These are phyloP conservation scores for Eugnorisma glareosa DNA, from an alignment of 2,888 invertebrate species.

Conservation along the genomic window DNA sequence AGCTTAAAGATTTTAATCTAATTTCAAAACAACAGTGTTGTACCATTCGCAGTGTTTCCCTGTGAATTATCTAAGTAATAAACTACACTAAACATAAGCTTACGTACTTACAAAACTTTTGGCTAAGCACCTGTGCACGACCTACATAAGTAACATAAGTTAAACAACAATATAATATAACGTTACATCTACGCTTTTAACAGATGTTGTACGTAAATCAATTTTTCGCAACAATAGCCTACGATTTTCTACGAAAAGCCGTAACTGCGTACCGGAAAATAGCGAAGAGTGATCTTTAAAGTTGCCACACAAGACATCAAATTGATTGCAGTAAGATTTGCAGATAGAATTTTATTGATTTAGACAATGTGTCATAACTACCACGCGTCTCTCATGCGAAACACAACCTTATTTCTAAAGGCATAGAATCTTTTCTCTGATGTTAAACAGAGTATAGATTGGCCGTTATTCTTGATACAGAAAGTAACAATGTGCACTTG, in stretches of 20 bases:
- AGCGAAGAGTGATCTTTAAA: constrained; percentile 59
- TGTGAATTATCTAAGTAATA: constrained; percentile 56
- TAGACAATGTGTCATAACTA: constrained; percentile 29
- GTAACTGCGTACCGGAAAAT: constrained; percentile 39
- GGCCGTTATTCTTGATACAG: constrained; percentile 45
- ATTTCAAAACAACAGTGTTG: constrained; percentile 42
- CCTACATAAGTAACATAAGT: constrained; percentile 73
- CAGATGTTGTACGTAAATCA: constrained; percentile 89
- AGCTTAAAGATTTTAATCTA: constrained; percentile 43
- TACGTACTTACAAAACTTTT: constrained; percentile 60
- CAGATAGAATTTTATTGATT: constrained; percentile 58
- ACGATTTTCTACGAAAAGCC: constrained; percentile 50
- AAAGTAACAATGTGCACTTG: constrained; percentile 86
- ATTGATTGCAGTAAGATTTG: constrained; percentile 46
- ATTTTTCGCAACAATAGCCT: constrained; percentile 88
- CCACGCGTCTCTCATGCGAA: neutral
- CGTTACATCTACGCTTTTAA: constrained; percentile 72
- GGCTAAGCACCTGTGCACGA: constrained; percentile 65
- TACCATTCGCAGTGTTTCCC: constrained; percentile 45
- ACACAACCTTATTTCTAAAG: neutral
- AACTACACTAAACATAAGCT: constrained; percentile 49
- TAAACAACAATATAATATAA: constrained; percentile 76
- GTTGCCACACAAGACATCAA: constrained; percentile 50
- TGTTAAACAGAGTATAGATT: constrained; percentile 45
- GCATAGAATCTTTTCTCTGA: rapidly evolving